A percentile compares a stretch with the other conserved stretches of the same genome.
phyloP scores from a whole-genome alignment of 2,797 vertebrate species.

The Cossypha polioptera region DNA sequence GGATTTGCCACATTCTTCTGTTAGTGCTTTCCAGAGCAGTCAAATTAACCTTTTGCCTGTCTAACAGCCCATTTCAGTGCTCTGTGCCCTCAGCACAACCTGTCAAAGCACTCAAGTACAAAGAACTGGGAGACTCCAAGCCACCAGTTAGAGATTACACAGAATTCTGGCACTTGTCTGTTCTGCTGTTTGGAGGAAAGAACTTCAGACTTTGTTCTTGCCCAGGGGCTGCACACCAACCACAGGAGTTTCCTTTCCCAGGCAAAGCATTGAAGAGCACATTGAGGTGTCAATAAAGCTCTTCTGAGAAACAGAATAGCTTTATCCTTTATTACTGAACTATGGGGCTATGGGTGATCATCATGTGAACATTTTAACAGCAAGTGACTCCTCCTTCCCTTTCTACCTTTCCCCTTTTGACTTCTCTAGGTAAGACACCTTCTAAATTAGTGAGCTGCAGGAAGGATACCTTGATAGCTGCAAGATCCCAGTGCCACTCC shows the following conservation, averaged over 20 bases:
- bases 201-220: background rate
- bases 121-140: conserved; percentile 52
- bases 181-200: background rate
- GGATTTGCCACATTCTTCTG: background rate
- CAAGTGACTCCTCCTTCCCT: background rate
- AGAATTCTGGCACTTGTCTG: background rate
- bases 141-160: background rate
- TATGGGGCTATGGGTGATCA: background rate
- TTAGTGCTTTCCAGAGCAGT: background rate
- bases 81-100: conserved; percentile 67
- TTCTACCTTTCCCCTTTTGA: background rate
- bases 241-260: background rate
- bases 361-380: background rate
- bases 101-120: conserved; percentile 59
- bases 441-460: background rate
- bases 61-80: conserved; percentile 44
- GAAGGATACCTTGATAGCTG: background rate
- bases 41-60: conserved; percentile 25
- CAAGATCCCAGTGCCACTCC: background rate
- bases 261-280: background rate
- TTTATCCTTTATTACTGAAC: background rate
- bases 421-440: background rate
- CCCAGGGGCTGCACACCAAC: background rate
- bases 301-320: background rate
- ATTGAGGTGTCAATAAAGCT: background rate